Evolutionary conservation across 2,797 vertebrate species (phyloP).

Genomic region (Miopithecus talapoin): DNA sequence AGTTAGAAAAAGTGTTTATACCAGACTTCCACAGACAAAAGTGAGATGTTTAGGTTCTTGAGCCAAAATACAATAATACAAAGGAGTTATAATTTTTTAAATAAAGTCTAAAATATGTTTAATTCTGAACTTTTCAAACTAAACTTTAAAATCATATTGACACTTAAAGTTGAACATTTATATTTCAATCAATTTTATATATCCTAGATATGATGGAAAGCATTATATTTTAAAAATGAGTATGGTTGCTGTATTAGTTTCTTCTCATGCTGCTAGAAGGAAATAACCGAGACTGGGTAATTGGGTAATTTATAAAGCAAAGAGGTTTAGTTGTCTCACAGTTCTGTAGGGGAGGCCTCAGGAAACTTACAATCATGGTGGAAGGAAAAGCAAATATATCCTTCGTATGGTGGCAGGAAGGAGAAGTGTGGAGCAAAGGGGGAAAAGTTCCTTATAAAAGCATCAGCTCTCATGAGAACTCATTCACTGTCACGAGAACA

Average conservation of each 20-base stretch:
- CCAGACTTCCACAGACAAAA: background rate
- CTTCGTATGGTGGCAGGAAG: background rate
- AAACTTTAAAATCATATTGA: background rate
- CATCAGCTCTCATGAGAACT: background rate
- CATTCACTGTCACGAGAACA: background rate
- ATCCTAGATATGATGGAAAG: background rate
- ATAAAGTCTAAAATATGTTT: background rate
- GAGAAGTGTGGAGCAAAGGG: background rate
- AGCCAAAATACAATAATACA: background rate
- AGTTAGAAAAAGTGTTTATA: background rate
- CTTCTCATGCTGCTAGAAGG: background rate
- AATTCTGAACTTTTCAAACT: background rate
- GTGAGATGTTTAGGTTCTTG: background rate
- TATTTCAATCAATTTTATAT: constrained; percentile 28
- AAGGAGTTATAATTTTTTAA: background rate
- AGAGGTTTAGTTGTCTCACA: background rate
- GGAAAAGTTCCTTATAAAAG: background rate
- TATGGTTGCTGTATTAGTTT: background rate
- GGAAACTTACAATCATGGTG: background rate
- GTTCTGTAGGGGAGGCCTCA: background rate
- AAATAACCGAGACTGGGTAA: background rate
- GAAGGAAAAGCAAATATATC: background rate
- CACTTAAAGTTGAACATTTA: background rate
- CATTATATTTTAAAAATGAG: background rate
- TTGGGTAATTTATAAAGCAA: background rate